A percentile compares a stretch with the other conserved stretches of the same genome.
Conservation (phyloP, 2,888 invertebrate species). For the Acleris cristana region DNA sequence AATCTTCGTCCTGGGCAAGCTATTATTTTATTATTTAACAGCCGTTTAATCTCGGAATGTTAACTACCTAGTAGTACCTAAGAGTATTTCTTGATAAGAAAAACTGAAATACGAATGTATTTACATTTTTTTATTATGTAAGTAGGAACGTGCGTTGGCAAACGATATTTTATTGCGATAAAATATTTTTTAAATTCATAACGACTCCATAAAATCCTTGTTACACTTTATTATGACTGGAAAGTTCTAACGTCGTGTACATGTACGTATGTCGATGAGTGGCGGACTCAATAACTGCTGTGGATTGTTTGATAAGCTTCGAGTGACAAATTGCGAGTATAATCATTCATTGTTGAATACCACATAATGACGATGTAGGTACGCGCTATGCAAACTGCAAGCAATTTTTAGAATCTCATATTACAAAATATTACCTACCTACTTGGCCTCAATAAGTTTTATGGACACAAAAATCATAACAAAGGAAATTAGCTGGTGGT, state of each 20-base stretch:
- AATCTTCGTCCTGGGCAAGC: neutral
- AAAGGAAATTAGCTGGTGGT: no score
- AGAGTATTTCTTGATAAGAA: neutral
- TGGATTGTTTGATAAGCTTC: conserved; percentile 9
- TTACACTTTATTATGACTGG: no score
- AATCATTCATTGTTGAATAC: conserved; percentile 4
- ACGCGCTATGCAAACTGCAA: no score
- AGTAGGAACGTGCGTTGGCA: neutral
- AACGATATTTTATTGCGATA: no score
- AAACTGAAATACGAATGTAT: neutral
- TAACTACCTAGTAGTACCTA: neutral
- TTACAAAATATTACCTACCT: no score
- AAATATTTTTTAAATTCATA: no score
- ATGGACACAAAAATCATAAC: no score
- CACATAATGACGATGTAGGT: neutral
- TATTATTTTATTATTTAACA: conserved; percentile 21
- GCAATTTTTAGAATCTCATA: no score
- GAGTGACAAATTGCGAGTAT: neutral
- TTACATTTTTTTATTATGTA: no score
- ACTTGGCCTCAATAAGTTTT: no score
- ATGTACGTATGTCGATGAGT: conserved; percentile 4
- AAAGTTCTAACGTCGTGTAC: neutral
- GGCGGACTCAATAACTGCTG: conserved; percentile 14
- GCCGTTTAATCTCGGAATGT: conserved; percentile 12
- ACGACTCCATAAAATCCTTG: no score